Evolutionary conservation across 2,113 vertebrate genomes (phyloP).

Genomic region (Eulacestoma nigropectus): DNA sequence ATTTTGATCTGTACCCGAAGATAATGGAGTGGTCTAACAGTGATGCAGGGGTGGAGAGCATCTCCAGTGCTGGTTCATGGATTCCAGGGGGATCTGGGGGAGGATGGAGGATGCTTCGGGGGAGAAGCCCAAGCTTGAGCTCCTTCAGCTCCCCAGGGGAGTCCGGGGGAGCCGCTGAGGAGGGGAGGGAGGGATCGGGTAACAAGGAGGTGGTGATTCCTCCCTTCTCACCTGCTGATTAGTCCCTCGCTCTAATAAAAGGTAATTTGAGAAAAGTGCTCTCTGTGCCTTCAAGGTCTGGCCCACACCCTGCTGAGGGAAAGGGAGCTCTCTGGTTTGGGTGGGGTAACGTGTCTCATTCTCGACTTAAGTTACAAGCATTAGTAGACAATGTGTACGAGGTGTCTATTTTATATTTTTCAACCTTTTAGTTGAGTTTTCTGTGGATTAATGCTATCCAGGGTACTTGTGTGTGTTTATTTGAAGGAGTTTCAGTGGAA

Average conservation of each 20-base stretch:
- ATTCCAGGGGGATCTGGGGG: background rate
- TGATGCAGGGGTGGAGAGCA: background rate
- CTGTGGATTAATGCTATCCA: background rate
- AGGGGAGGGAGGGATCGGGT: background rate
- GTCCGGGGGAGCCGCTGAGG: background rate
- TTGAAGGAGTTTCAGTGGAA: background rate
- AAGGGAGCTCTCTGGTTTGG: background rate
- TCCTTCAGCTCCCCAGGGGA: background rate
- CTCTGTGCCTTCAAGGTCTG: background rate
- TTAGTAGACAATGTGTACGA: fast-evolving
- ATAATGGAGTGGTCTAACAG: background rate
- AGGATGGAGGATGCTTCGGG: background rate
- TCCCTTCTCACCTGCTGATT: background rate
- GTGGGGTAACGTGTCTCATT: fast-evolving
- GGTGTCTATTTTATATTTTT: background rate
- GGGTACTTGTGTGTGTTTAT: background rate
- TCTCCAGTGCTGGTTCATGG: background rate
- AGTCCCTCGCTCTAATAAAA: background rate
- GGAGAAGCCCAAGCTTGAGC: background rate
- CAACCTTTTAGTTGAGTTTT: background rate
- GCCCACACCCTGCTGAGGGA: background rate
- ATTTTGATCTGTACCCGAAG: background rate
- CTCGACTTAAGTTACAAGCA: background rate
- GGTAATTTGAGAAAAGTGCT: background rate
- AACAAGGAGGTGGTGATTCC: background rate